Evolutionary conservation across 2,113 vertebrate species (phyloP).

Genomic region (Octodon degus): DNA sequence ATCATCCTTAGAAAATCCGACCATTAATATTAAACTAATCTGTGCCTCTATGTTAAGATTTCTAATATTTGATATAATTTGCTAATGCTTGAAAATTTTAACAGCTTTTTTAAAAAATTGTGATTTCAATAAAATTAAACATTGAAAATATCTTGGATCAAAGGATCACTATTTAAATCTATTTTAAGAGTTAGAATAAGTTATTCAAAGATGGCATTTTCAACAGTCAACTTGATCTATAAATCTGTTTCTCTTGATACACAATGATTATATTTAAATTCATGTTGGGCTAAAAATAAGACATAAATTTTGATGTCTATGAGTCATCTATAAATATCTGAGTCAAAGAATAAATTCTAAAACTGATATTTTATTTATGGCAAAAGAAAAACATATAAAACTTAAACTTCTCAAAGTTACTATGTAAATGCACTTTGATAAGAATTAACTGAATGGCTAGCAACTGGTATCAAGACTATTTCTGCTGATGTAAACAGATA

Average conservation of each 20-base stretch:
- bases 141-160: background rate
- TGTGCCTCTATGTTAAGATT: background rate
- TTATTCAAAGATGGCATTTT: slow-evolving; percentile 26
- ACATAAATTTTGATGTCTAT: background rate
- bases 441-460: background rate
- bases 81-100: background rate
- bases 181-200: background rate
- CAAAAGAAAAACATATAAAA: background rate
- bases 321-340: background rate
- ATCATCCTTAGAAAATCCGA: background rate
- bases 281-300: background rate
- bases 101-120: slow-evolving; percentile 3
- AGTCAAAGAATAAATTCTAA: background rate
- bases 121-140: background rate
- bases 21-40: background rate
- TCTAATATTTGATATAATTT: slow-evolving; percentile 33
- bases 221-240: background rate
- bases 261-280: background rate
- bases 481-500: background rate
- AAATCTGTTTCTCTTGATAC: background rate
- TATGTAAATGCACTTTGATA: background rate
- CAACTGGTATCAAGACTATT: background rate
- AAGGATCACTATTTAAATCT: background rate
- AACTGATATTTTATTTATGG: background rate
- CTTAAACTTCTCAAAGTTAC: background rate